Base-by-base conservation (phyloP, 2,113 vertebrate species). In the Rousettus leschenaultii region DNA sequence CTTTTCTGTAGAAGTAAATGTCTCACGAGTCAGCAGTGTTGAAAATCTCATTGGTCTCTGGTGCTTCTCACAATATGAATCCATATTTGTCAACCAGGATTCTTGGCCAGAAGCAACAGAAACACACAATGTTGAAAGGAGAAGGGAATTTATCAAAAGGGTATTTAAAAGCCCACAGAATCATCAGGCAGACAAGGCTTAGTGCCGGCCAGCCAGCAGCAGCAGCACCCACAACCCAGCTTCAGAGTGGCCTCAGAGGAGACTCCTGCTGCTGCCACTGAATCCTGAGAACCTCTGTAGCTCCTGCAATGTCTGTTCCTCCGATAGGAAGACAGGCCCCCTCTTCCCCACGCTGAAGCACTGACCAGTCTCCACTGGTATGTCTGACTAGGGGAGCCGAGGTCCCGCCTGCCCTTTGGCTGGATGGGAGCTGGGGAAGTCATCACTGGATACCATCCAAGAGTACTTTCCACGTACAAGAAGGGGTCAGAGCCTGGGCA, bases 401-500 rank as follows among this genome's bases (percentile, higher is more conserved):
- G 26, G 51, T 16, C 38, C 61, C 7, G 11, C 28, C 48, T 21
- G 40, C 7, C 6, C 8, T 16, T 30, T 7, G 15, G 38, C 65
- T 51, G 7, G 30, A 43, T 33, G 68, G 33, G 38, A 30, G 26
- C 70, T 48, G 16, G 33, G 26, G 43, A 21, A 18, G 18, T 63
- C 2, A 0, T 14, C 30, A 7, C 12, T 22, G 57, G 38, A 11
- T 4, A 43, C 74, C 14, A n/a, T n/a, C 33, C 15, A 3, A 18
- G 4, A 1, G 38, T 22, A 11, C 12, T 48, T 3, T 15, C 24
- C 15, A 7, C 1, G 3, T 45, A 28, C 30, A 1, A 35, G 33
- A 40, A 51, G 35, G 68, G 21, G 28, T 68, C 38, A 61, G 73
- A 24, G n/a, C 22, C 33, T 51, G 30, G 38, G 55, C 11, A 48